phyloP scores from a whole-genome alignment of 1,140 invertebrate genomes.

The Scaptodrosophila lebanonensis region DNA sequence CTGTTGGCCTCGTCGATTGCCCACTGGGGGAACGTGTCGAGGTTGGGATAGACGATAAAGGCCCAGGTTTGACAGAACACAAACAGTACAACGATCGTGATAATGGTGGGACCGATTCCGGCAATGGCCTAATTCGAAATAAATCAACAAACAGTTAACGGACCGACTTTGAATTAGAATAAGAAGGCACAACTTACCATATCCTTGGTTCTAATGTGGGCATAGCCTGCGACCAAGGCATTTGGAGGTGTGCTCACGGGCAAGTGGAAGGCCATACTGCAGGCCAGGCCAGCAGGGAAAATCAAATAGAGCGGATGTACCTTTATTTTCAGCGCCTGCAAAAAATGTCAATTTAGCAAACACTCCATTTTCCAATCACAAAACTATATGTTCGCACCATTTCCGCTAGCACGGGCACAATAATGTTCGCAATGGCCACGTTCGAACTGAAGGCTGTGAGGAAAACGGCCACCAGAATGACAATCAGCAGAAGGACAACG shows the following conservation, averaged over 20 bases:
- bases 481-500: conserved; percentile 80
- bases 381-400: conserved; percentile 78
- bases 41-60: conserved; percentile 78
- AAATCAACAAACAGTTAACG: conserved; percentile 55
- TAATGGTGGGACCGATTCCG: conserved; percentile 87
- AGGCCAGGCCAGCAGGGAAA: conserved; percentile 88
- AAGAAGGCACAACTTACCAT: conserved; percentile 82
- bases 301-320: conserved; percentile 92
- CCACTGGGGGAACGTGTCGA: conserved; percentile 76
- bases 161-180: background rate
- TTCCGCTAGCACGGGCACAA: conserved; percentile 88
- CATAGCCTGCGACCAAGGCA: conserved; percentile 92
- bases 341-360: conserved; percentile 28
- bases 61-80: conserved; percentile 84
- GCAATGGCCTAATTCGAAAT: no score
- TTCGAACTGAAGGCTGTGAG: conserved; percentile 91
- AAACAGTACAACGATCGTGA: conserved; percentile 84
- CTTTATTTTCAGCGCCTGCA: conserved; percentile 79
- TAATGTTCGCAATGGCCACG: conserved; percentile 88
- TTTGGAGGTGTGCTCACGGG: conserved; percentile 93
- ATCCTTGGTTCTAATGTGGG: conserved; percentile 85
- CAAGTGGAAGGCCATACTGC: conserved; percentile 85
- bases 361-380: background rate
- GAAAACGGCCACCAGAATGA: conserved; percentile 79
- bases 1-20: conserved; percentile 30